Percentiles rank a stretch among this genome's conserved stretches.
Evolutionary conservation across 2,797 vertebrate genomes (phyloP).

Genomic region (Gouania willdenowi): DNA sequence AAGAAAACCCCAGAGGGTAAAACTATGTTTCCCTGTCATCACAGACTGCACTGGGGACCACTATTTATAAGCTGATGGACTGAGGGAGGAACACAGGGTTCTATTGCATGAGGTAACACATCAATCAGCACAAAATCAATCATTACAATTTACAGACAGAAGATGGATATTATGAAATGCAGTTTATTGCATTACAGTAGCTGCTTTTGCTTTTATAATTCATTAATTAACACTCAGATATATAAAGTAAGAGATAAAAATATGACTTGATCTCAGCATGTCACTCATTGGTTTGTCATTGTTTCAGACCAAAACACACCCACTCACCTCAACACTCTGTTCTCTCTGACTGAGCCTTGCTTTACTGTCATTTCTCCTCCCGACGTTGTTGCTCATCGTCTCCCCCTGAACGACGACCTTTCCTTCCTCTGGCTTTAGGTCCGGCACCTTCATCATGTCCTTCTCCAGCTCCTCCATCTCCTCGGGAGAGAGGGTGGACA

Average conservation of each 20-base stretch:
- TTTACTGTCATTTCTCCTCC: conserved; percentile 36
- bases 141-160: conserved; percentile 8
- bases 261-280: background rate
- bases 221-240: background rate
- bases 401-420: conserved; percentile 49
- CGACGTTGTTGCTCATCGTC: conserved; percentile 42
- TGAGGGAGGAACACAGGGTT: conserved; percentile 18
- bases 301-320: background rate
- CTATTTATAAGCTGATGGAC: conserved; percentile 41
- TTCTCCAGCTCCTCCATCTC: conserved; percentile 93
- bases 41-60: conserved; percentile 21
- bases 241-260: background rate
- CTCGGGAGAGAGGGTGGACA: conserved; percentile 92
- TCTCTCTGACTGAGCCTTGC: conserved; percentile 77
- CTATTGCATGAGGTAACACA: conserved; percentile 30
- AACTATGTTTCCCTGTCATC: conserved; percentile 50
- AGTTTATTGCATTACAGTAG: too few relatives aligned
- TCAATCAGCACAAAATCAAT: conserved; percentile 26
- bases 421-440: conserved; percentile 76
- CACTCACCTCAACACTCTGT: conserved; percentile 74
- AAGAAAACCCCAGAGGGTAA: conserved; percentile 16
- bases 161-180: conserved; percentile 2
- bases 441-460: conserved; percentile 85
- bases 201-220: background rate
- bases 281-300: background rate